These are phyloP conservation scores for Nesogale talazaci DNA, from an alignment of 2,113 vertebrate genomes.

Conservation along the genomic window DNA sequence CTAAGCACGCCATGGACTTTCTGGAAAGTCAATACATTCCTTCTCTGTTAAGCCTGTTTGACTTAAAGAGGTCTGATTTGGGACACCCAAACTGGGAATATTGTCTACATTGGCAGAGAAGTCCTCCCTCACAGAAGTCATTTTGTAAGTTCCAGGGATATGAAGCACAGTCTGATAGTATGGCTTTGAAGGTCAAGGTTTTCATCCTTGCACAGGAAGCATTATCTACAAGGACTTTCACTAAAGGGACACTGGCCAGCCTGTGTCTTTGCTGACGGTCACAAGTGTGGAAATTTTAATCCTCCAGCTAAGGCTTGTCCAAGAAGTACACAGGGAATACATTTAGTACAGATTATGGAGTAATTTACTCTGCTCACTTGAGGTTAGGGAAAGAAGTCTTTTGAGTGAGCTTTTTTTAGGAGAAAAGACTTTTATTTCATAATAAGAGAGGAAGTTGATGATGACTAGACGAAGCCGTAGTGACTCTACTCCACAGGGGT, in stretches of 20 bases:
- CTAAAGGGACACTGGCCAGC: background rate
- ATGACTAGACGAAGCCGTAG: background rate
- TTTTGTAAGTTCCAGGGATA: background rate
- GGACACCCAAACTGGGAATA: background rate
- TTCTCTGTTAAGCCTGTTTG: background rate
- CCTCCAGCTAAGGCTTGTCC: background rate
- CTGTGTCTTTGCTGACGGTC: background rate
- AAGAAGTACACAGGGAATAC: background rate
- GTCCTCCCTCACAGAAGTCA: background rate
- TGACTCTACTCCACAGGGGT: background rate
- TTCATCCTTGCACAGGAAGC: background rate
- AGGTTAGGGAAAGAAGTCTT: background rate
- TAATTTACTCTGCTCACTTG: background rate
- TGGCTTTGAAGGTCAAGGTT: background rate
- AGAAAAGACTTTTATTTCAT: background rate
- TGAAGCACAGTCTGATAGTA: background rate
- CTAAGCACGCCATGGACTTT: background rate
- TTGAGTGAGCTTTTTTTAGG: background rate
- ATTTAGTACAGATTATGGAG: background rate
- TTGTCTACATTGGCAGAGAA: background rate
- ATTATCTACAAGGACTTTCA: background rate
- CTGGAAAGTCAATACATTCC: background rate
- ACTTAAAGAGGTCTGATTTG: background rate
- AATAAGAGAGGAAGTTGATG: background rate
- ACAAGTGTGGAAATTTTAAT: too few relatives aligned